Conservation (phyloP, 2,888 invertebrate genomes). For the Thelaira solivaga region DNA sequence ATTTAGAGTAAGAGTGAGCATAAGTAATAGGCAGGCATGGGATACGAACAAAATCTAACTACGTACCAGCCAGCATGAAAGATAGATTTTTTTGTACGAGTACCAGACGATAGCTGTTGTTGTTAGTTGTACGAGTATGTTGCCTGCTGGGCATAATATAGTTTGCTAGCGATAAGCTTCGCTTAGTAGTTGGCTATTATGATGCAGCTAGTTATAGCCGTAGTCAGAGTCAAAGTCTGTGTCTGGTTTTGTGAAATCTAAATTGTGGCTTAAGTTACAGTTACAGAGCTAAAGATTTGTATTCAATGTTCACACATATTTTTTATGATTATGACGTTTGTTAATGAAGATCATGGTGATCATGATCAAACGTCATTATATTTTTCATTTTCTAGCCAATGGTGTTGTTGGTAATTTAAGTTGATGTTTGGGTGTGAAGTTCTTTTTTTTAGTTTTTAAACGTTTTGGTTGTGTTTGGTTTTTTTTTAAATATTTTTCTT, state of each 20-base stretch:
- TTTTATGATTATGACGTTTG: conserved; percentile 37
- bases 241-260: not conserved
- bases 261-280: conserved; percentile 5
- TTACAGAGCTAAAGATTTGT: not conserved
- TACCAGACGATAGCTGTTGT: conserved; percentile 16
- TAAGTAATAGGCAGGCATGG: not conserved
- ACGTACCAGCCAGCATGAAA: not conserved
- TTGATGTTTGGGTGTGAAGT: conserved; percentile 65
- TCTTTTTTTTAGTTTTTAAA: conserved; percentile 64
- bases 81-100: too few relatives aligned
- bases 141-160: conserved; percentile 55
- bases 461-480: conserved; percentile 46
- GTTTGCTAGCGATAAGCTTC: conserved; percentile 55
- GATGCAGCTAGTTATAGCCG: conserved; percentile 3
- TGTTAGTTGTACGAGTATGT: conserved; percentile 2
- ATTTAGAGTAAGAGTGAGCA: not conserved
- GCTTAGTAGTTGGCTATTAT: conserved; percentile 22
- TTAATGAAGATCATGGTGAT: conserved; percentile 45
- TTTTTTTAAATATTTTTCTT: conserved; percentile 17
- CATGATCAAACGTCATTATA: conserved; percentile 34
- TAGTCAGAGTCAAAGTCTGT: conserved; percentile 1
- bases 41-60: not conserved
- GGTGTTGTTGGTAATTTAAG: conserved; percentile 54
- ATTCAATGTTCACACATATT: conserved; percentile 12
- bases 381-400: not conserved